Base-by-base conservation (phyloP, 2,797 vertebrate species). In the Buceros bicornis region DNA sequence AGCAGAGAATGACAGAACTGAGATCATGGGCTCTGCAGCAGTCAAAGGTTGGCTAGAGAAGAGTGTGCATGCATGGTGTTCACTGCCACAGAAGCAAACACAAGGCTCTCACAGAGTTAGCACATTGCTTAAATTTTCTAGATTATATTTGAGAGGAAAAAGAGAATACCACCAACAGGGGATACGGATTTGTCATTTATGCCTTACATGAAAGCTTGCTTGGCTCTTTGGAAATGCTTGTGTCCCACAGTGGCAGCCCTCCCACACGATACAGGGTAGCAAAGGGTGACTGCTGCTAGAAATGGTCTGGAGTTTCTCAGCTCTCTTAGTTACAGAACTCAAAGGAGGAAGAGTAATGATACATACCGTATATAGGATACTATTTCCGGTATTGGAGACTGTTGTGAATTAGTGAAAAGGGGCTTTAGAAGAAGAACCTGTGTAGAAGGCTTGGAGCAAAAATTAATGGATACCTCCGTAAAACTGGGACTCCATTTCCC, bases 11-110 rank as follows among this genome's bases (percentile, higher is more conserved):
- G 80, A 35, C 0, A 2, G 71, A 94, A 71, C 88, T 77, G 74
- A 93, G 88, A 85, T 89, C 81, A 56, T 11, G 33, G 66, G 42
- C 82, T 90, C 66, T 3, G 1, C 50, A 10, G 67, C 74, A 93
- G 50, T n/a, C 33, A 5, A 24, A 64, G 16, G 22, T 20, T 91
- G 78, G 71, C 87, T 1, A 1, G 62, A 84, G 48, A 65, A 35
- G 45, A 57, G 42, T 0, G 5, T 56, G 5, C 2, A 0, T 0
- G 0, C 76, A 45, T 0, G 0, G 40, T 6, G 48, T 71, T 84
- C 47, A 0, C 64, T 76, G 86, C 48, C 64, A 25, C 67, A 57
- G 79, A 47, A 77, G 26, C 54, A 78, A 50, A 53, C 56, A 12
- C 4, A 10, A 8, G 5, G 22, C 58, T 60, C 57, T 65, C 57